These are phyloP conservation scores for Rhyacophila brunnea DNA, from an alignment of 1,140 invertebrate species.

Conservation along the genomic window DNA sequence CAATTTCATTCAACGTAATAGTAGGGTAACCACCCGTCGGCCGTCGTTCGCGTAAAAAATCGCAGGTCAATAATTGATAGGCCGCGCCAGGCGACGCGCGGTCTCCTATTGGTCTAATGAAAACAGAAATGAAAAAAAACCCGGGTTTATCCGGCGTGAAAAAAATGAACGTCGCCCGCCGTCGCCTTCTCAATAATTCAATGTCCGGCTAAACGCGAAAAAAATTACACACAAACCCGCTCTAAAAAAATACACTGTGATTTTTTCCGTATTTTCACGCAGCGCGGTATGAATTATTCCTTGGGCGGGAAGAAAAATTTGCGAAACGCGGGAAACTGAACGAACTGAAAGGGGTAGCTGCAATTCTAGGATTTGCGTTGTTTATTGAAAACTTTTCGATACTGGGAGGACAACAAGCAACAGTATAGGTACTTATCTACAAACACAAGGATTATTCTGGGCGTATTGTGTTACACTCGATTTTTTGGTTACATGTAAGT, in stretches of 20 bases:
- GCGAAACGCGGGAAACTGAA: neutral
- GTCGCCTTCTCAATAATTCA: slow-evolving; percentile 24
- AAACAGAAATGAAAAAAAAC: too few relatives aligned
- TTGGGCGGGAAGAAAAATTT: neutral
- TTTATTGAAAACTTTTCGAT: slow-evolving; percentile 21
- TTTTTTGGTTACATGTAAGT: too few relatives aligned
- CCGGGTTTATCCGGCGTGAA: neutral
- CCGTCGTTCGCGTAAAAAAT: too few relatives aligned
- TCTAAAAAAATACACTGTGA: slow-evolving; percentile 9
- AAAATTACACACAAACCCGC: slow-evolving; percentile 11
- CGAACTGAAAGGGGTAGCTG: neutral
- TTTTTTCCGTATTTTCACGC: neutral
- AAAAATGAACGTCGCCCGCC: slow-evolving; percentile 4
- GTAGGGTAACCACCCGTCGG: too few relatives aligned
- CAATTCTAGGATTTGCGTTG: neutral
- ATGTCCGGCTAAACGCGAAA: slow-evolving; percentile 19
- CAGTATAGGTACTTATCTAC: too few relatives aligned
- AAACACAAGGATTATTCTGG: too few relatives aligned
- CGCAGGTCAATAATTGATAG: neutral
- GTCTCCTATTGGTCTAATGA: too few relatives aligned
- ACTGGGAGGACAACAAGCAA: neutral
- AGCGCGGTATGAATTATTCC: slow-evolving; percentile 20
- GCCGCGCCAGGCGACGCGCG: neutral
- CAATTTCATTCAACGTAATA: too few relatives aligned
- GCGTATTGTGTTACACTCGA: too few relatives aligned